These are phyloP conservation scores for Phragmatobia fuliginosa DNA, from an alignment of 2,888 invertebrate genomes.

Conservation along the genomic window DNA sequence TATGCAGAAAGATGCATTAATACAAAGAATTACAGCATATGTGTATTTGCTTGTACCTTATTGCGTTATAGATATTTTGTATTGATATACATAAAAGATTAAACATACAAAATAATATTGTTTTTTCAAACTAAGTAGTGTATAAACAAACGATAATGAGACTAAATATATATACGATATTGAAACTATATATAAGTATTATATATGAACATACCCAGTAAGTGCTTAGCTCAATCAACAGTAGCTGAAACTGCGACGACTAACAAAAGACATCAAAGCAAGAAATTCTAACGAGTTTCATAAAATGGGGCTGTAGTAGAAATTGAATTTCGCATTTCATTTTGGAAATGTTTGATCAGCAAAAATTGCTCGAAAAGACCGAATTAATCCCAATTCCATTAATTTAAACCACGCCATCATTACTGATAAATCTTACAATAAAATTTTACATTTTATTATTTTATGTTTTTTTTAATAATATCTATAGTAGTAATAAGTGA, in stretches of 20 bases:
- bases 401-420: constrained; percentile 2
- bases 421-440: neutral
- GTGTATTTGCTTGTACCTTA: no score
- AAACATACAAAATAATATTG: no score
- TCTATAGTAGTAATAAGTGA: neutral
- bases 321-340: constrained; percentile 12
- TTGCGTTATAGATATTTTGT: neutral
- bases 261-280: neutral
- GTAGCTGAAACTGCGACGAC: neutral
- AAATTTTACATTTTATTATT: neutral
- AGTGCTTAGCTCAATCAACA: neutral
- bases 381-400: neutral
- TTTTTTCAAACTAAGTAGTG: no score
- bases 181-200: no score
- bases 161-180: no score
- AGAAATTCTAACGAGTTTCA: constrained; percentile 1
- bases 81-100: no score
- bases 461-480: neutral
- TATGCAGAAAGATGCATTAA: no score
- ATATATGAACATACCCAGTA: no score
- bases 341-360: constrained; percentile 11
- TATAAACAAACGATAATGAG: no score
- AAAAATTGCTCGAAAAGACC: constrained; percentile 2
- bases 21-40: no score
- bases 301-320: neutral